Percentiles rank a stretch among this genome's conserved stretches.
phyloP scores from a whole-genome alignment of 2,113 vertebrate genomes.

The Ctenomys sociabilis region DNA sequence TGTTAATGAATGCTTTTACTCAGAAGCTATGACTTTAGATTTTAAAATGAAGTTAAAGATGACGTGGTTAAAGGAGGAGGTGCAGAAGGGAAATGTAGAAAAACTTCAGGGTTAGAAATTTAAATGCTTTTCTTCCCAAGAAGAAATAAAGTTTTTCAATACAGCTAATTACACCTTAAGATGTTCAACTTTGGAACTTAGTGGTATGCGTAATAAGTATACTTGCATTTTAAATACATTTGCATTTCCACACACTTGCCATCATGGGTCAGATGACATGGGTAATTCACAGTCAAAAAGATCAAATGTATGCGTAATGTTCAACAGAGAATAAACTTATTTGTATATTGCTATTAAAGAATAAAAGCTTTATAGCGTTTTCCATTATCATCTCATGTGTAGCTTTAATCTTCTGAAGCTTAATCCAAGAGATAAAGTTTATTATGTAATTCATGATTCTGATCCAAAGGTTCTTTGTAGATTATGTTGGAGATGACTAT shows the following conservation, averaged over 20 bases:
- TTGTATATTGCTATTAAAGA: neutral
- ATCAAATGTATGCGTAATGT: neutral
- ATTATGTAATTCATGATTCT: neutral
- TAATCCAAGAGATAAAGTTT: neutral
- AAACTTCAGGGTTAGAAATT: neutral
- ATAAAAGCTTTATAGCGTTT: neutral
- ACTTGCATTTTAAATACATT: neutral
- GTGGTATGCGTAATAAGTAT: neutral
- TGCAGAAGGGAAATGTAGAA: neutral
- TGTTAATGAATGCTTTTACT: neutral
- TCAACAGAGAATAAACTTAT: conserved; percentile 31
- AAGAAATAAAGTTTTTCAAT: neutral
- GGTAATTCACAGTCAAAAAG: neutral
- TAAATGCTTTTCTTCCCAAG: neutral
- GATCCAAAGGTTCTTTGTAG: conserved; percentile 1
- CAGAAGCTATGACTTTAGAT: neutral
- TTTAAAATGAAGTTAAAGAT: neutral
- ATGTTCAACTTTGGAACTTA: neutral
- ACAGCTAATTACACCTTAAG: neutral
- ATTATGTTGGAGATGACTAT: neutral
- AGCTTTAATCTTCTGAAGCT: neutral
- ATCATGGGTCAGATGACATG: conserved; percentile 25
- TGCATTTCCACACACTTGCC: neutral
- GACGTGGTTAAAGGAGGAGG: neutral
- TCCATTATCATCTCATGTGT: neutral